A percentile compares a stretch with the other conserved stretches of the same genome.
These are phyloP conservation scores for Apistogramma diplotaenia DNA, from an alignment of 2,113 vertebrate genomes.

Conservation along the genomic window DNA sequence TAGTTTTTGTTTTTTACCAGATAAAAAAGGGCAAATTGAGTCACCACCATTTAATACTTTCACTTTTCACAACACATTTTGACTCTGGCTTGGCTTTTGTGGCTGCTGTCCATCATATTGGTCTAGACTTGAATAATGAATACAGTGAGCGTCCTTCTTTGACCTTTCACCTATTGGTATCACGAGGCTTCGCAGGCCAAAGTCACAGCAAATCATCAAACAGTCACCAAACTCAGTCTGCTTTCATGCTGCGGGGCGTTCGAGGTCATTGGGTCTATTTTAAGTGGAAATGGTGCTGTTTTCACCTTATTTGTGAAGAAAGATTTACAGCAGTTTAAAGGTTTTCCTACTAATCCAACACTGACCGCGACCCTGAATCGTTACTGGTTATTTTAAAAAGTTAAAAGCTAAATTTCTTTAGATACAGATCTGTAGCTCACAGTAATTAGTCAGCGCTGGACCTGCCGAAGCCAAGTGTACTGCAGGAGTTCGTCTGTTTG, in stretches of 20 bases:
- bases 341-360: too few species aligned
- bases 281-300: not conserved
- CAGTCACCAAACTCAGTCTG: not conserved
- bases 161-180: not conserved
- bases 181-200: not conserved
- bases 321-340: too few species aligned
- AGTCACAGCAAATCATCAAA: fast-evolving
- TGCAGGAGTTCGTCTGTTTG: not conserved
- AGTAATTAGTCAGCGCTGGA: not conserved
- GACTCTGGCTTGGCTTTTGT: fast-evolving
- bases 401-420: not conserved
- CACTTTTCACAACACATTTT: not conserved
- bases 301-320: not conserved
- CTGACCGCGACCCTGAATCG: fast-evolving
- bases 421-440: not conserved
- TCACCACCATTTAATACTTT: not conserved
- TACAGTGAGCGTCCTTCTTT: not conserved
- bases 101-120: not conserved
- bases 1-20: not conserved
- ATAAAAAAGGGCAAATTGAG: not conserved
- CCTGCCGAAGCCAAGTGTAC: not conserved
- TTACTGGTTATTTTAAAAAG: not conserved
- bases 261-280: fast-evolving
- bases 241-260: not conserved
- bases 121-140: fast-evolving